These are phyloP conservation scores for Tachycineta bicolor DNA, from an alignment of 2,113 vertebrate species.

Conservation along the genomic window DNA sequence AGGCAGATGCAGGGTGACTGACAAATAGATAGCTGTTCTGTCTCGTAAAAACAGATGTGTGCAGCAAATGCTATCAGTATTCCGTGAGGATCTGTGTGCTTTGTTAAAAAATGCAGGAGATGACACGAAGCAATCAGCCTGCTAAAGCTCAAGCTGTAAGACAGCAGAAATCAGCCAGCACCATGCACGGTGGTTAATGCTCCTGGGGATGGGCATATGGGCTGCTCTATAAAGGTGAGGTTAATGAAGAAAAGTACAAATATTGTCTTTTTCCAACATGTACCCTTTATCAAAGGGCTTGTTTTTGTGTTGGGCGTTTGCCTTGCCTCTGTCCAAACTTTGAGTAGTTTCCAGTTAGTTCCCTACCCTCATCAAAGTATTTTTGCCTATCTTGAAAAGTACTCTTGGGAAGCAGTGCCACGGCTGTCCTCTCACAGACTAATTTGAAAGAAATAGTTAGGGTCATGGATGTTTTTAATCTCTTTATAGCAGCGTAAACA, in stretches of 20 bases:
- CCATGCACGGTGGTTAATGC: accelerated
- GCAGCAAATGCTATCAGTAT: background rate
- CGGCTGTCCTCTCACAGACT: background rate
- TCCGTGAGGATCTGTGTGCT: background rate
- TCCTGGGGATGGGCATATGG: background rate
- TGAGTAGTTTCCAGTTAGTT: background rate
- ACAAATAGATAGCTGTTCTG: background rate
- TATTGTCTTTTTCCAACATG: background rate
- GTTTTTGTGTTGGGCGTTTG: background rate
- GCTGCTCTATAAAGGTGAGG: background rate
- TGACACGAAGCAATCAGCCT: background rate
- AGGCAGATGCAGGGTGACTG: background rate
- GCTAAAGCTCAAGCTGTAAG: background rate
- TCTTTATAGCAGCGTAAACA: background rate
- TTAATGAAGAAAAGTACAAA: background rate
- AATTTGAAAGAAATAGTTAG: background rate
- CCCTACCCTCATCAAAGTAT: background rate
- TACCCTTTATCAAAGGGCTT: background rate
- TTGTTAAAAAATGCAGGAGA: background rate
- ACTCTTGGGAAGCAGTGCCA: background rate
- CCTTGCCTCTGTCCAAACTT: background rate
- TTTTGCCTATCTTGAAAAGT: background rate
- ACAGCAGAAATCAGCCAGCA: background rate
- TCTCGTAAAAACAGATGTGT: background rate
- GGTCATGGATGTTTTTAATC: accelerated